phyloP scores from a whole-genome alignment of 2,888 invertebrate genomes.

The Fragum whitleyi region DNA sequence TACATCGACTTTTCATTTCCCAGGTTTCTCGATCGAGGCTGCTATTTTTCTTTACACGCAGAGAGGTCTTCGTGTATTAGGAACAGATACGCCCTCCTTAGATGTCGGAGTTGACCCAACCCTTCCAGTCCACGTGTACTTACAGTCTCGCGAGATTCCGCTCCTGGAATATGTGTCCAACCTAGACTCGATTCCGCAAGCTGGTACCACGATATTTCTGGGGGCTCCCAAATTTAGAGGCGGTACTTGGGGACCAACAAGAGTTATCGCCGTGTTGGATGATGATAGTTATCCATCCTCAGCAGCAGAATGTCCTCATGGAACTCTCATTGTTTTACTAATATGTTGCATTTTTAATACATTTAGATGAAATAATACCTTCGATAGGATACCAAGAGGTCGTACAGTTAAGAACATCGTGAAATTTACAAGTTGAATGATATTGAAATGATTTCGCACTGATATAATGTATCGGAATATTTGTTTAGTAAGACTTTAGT shows the following conservation, averaged over 20 bases:
- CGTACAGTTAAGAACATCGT: no score
- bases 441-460: no score
- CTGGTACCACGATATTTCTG: conserved; percentile 52
- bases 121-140: conserved; percentile 41
- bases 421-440: no score
- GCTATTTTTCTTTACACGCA: neutral
- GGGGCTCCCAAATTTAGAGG: conserved; percentile 42
- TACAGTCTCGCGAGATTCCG: conserved; percentile 47
- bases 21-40: neutral
- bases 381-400: no score
- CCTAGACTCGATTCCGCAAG: conserved; percentile 42
- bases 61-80: conserved; percentile 86
- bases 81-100: conserved; percentile 89
- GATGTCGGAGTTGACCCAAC: conserved; percentile 86
- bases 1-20: conserved; percentile 5
- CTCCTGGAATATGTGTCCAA: conserved; percentile 55
- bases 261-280: conserved; percentile 51
- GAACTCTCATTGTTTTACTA: no score
- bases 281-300: conserved; percentile 3
- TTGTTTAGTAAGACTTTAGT: no score
- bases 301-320: no score
- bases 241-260: conserved; percentile 49
- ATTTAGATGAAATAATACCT: no score
- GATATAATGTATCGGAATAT: no score
- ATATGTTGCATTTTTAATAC: no score